Base-by-base conservation (phyloP, 2,113 vertebrate species). In the Gulo gulo region DNA sequence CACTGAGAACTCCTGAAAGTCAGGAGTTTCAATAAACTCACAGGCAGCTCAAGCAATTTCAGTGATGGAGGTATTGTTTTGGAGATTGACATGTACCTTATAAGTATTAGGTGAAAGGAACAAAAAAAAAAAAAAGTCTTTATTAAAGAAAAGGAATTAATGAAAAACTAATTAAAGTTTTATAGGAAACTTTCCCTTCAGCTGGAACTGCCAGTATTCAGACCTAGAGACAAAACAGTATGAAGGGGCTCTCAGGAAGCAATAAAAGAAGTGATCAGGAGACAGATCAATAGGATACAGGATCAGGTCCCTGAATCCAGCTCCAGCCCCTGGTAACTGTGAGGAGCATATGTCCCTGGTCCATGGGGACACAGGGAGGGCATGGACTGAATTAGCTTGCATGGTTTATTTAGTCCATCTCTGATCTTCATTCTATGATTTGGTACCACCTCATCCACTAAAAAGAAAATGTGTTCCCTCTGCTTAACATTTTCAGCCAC, bases 91-190 rank as follows among this genome's bases (percentile, higher is more conserved):
- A 85, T 83, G 29, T 61, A 97, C 74, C 36, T 97, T 97, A 95
- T 95, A 97, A 83, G 45, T 81, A 87, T 94, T 94, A 87, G 78
- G 74, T 84, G 45, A 71, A 96, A 95, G 14, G n/a, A 91, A 88
- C 45, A 67, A 87, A 92, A 95, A 86, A 87, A 92, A 95, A 86
- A 86, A 91, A 91, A 94, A 47, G 16, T 55, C 91, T 95, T 97
- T 97, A 97, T 95, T 98, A 96, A 63, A 86, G 47, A 76, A 96
- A 92, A 78, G 57, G 31, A 97, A 93, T 90, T 97, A 97, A 97
- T 96, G 74, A 71, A 97, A 97, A 98, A 80, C 59, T 92, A 95
- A 97, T 97, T 97, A 95, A 94, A 92, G 50, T 90, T 96, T 91
- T 96, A 94, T 50, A 91, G 34, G 34, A 97, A 96, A 78, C 18